phyloP scores from a whole-genome alignment of 53 echinoderm and acorn worm species.

The Echinometra lucunter region DNA sequence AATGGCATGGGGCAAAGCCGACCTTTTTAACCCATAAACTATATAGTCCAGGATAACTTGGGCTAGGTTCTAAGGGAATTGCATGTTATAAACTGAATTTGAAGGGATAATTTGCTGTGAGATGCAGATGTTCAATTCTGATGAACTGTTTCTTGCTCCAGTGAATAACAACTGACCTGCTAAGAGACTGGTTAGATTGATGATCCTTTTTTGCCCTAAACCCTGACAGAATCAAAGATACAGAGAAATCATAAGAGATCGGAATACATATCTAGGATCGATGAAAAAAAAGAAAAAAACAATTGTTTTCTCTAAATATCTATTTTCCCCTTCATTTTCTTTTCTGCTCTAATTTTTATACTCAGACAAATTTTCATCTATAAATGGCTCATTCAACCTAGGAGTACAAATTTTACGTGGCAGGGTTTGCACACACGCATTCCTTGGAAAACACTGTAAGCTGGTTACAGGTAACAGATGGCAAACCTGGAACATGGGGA shows the following conservation, averaged over 20 bases:
- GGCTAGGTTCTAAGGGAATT: no score
- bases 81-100: no score
- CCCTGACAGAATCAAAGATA: no score
- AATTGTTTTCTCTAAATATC: not conserved
- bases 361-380: not conserved
- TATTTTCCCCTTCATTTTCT: not conserved
- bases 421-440: not conserved
- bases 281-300: no score
- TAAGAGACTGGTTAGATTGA: not conserved
- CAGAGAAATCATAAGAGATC: no score
- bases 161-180: not conserved
- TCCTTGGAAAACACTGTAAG: not conserved
- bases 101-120: not conserved
- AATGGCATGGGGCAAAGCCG: not conserved
- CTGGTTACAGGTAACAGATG: not conserved
- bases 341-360: no score
- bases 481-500: not conserved
- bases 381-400: not conserved
- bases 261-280: no score
- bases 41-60: no score
- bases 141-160: not conserved
- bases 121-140: not conserved
- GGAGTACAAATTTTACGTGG: no score
- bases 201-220: not conserved
- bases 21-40: not conserved